Conservation (phyloP, 1,140 invertebrate genomes). For the Ips nitidus region DNA sequence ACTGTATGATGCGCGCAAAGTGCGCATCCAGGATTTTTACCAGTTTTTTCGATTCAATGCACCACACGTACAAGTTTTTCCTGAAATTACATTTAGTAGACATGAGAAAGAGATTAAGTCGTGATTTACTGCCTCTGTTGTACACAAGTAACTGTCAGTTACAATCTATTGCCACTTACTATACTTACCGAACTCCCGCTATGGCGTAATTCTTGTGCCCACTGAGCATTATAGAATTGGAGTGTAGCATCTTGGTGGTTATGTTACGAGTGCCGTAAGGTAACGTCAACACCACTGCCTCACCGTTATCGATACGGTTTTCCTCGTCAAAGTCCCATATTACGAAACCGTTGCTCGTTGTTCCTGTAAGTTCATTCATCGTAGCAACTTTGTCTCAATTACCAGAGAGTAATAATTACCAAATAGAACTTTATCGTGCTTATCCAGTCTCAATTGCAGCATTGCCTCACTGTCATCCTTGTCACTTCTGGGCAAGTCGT, state of each 20-base stretch:
- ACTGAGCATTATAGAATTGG: slow-evolving; percentile 89
- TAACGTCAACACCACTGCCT: slow-evolving; percentile 71
- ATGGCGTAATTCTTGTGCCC: slow-evolving; percentile 89
- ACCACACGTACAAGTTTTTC: slow-evolving; percentile 96
- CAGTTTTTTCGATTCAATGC: slow-evolving; percentile 72
- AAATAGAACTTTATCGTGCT: slow-evolving; percentile 76
- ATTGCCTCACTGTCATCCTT: slow-evolving; percentile 74
- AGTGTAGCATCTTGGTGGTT: slow-evolving; percentile 82
- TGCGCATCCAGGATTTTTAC: slow-evolving; percentile 95
- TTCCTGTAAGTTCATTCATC: slow-evolving; percentile 53
- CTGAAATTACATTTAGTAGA: slow-evolving; percentile 55
- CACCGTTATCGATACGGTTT: slow-evolving; percentile 46
- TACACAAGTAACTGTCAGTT: no score
- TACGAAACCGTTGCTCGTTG: slow-evolving; percentile 80
- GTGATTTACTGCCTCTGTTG: no score
- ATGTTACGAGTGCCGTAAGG: slow-evolving; percentile 93
- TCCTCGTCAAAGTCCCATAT: slow-evolving; percentile 67
- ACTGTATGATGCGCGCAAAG: slow-evolving; percentile 92
- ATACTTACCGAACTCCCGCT: slow-evolving; percentile 71
- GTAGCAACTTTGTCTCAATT: no score
- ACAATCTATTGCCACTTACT: no score
- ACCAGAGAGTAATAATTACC: slow-evolving; percentile 53
- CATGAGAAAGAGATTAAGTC: no score
- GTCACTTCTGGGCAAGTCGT: slow-evolving; percentile 62
- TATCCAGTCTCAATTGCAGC: slow-evolving; percentile 80